A percentile compares a stretch with the other conserved stretches of the same genome.
Conservation (phyloP, 2,113 vertebrate species). For the human (Homo sapiens) region DNA sequence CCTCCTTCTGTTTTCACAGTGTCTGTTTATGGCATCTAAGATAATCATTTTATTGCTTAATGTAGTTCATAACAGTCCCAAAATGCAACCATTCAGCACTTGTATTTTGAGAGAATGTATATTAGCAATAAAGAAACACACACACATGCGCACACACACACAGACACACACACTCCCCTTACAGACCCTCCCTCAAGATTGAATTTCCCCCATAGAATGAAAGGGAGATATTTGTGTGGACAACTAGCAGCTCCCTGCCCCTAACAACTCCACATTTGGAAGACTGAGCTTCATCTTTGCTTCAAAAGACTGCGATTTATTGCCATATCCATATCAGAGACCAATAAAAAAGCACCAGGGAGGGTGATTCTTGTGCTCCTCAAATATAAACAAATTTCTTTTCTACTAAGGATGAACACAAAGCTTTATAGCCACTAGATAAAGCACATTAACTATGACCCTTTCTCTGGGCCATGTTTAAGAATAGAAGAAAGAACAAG, state of each 20-base stretch:
- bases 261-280: constrained; percentile 70
- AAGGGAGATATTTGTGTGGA: constrained; percentile 47
- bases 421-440: constrained; percentile 76
- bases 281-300: constrained; percentile 73
- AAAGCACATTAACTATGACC: constrained; percentile 75
- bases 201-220: constrained; percentile 72
- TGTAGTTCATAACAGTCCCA: not conserved
- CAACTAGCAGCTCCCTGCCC: constrained; percentile 53
- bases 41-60: constrained; percentile 8
- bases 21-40: not conserved
- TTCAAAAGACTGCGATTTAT: constrained; percentile 77
- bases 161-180: not conserved
- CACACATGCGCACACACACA: not conserved
- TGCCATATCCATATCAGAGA: constrained; percentile 76
- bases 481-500: constrained; percentile 66
- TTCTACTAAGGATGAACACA: constrained; percentile 74
- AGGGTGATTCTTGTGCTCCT: constrained; percentile 74
- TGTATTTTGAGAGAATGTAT: constrained; percentile 65
- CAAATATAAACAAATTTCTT: constrained; percentile 82
- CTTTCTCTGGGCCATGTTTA: constrained; percentile 53
- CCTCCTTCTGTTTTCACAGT: not conserved
- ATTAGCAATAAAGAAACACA: constrained; percentile 67
- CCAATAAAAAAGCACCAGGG: constrained; percentile 67
- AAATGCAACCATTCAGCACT: constrained; percentile 67
- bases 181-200: constrained; percentile 9